Percentiles rank a stretch among this genome's conserved stretches.
These are phyloP conservation scores for Propithecus perrieri DNA, from an alignment of 2,797 vertebrate species.

Conservation along the genomic window DNA sequence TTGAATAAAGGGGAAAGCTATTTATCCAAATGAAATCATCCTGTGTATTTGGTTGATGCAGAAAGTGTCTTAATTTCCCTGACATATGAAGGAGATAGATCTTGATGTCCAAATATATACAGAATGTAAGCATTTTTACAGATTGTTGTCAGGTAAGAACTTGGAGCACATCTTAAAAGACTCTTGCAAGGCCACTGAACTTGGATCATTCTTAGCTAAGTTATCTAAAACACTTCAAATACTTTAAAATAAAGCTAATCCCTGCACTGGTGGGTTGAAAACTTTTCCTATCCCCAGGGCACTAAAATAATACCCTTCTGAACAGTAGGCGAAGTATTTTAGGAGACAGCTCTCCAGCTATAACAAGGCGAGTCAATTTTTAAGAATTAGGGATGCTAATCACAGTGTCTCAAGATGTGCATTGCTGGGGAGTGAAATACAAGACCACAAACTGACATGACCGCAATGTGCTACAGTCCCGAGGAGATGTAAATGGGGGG, in stretches of 20 bases:
- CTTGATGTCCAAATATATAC: conserved; percentile 47
- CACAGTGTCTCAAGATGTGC: conserved; percentile 88
- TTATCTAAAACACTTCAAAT: conserved; percentile 85
- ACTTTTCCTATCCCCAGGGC: conserved; percentile 88
- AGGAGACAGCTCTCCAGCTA: conserved; percentile 87
- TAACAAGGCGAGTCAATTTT: conserved; percentile 87
- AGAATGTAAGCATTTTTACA: conserved; percentile 59
- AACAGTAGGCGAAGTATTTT: conserved; percentile 90
- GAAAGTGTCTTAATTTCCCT: conserved; percentile 50
- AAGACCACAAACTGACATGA: conserved; percentile 86
- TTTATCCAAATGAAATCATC: conserved; percentile 53
- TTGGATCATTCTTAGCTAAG: conserved; percentile 82
- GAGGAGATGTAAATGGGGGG: conserved; percentile 85
- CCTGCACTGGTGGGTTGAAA: conserved; percentile 87
- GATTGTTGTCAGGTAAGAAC: conserved; percentile 58
- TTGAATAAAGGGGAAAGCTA: conserved; percentile 32
- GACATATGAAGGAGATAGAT: conserved; percentile 46
- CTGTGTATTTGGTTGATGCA: conserved; percentile 19
- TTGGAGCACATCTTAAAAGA: conserved; percentile 70
- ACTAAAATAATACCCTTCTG: conserved; percentile 90
- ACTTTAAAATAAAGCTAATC: conserved; percentile 88
- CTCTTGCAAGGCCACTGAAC: conserved; percentile 66
- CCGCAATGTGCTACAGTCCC: conserved; percentile 79
- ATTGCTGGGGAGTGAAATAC: conserved; percentile 86
- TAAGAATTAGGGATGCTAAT: conserved; percentile 90